Base-by-base conservation (phyloP, 2,797 vertebrate genomes). In the Tenualosa ilisha region DNA sequence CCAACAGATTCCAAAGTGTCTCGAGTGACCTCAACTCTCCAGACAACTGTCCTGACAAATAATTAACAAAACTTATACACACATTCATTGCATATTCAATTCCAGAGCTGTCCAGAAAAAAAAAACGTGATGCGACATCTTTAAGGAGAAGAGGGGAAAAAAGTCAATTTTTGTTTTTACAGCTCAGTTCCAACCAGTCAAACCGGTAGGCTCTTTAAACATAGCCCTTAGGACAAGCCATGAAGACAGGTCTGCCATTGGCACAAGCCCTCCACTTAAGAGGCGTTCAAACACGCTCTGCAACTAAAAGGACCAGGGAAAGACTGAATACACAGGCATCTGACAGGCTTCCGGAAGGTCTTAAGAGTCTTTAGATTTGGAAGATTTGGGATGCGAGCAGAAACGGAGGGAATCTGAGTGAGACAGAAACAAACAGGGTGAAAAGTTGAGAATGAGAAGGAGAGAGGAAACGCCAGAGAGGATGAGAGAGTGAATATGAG, bases 321-420 rank as follows among this genome's bases (percentile, higher is more conserved):
- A 13, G 6, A 75, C 37, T 6, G 68, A 75, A 75, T 72, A 13
- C 31, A 40, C 9, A 31, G 24, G 11, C 63, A 31, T n/a, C 63
- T 63, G 22, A 63, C 61, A 63, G 61, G 13, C 63, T 26, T 72
- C 13, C 17, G 31, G 26, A 40, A 2, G 17, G 72, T 56, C 17
- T 22, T 56, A 20, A 5, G 3, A 72, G 11, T 72, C 65, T 72
- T 72, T 72, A 72, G 65, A 40, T 37, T 72, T 72, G 65, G 12
- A 31, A 31, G 24, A 40, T 37, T 40, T 72, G 65, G 12, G 65
- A 31, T 37, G 65, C n/a, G 26, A 72, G 15, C 12, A 37, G 31
- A 15, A 40, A 72, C 31, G 6, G 26, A 72, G 31, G 13, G 81
- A 86, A 87, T 84, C 65, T 31, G 63, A 81, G 17, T 50, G 6